Conservation (phyloP, 2,797 vertebrate genomes). For the Pangasius sanitwongsei region DNA sequence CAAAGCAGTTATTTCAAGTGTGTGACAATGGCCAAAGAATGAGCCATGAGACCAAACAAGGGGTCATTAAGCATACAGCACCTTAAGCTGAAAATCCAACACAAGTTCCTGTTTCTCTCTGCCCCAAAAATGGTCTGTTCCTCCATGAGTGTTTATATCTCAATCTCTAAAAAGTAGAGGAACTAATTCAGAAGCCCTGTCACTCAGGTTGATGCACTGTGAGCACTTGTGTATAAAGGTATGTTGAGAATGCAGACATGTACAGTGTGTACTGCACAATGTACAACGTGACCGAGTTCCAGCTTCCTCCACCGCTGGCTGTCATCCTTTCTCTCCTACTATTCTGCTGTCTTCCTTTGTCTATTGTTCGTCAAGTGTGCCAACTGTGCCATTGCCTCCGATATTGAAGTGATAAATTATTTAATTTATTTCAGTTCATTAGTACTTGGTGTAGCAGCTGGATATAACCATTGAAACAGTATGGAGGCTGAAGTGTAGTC, state of each 20-base stretch:
- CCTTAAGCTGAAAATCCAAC: neutral
- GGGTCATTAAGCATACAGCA: neutral
- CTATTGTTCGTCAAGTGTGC: slow-evolving; percentile 9
- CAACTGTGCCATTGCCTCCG: slow-evolving; percentile 17
- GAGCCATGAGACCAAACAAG: neutral
- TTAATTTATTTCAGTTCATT: slow-evolving; percentile 15
- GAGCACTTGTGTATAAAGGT: neutral
- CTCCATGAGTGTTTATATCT: neutral
- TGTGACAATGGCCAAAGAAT: neutral
- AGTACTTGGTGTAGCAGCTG: slow-evolving; percentile 5
- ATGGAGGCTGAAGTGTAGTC: slow-evolving; percentile 5
- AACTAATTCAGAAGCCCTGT: neutral
- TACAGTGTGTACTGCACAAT: neutral
- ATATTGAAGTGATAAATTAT: slow-evolving; percentile 23
- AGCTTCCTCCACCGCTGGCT: neutral
- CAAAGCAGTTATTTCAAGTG: neutral
- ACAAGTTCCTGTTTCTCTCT: neutral
- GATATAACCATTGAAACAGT: neutral
- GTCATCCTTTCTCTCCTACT: neutral
- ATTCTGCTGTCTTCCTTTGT: slow-evolving; percentile 11
- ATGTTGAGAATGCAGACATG: neutral
- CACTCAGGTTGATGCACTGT: neutral
- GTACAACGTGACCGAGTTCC: no score
- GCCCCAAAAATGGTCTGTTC: neutral
- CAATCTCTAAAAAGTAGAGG: neutral